Conservation (phyloP, 2,113 vertebrate genomes). For the Amphiprion percula region DNA sequence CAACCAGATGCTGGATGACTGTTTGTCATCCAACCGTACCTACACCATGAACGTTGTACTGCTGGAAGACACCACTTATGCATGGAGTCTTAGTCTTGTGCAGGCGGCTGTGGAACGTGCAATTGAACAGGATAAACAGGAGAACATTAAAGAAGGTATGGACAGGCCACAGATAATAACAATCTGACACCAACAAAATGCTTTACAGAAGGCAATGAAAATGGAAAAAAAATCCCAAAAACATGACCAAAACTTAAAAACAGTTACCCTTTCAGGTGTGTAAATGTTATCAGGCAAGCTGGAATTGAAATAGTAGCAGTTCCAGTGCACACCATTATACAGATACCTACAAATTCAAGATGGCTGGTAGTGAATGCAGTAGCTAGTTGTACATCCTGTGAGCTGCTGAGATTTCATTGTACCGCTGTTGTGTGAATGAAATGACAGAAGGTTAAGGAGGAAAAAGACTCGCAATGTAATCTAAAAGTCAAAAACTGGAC, state of each 20-base stretch:
- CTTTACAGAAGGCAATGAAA: not conserved
- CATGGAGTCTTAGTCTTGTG: constrained; percentile 77
- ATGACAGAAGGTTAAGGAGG: not conserved
- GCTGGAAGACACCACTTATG: constrained; percentile 87
- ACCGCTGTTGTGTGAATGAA: not conserved
- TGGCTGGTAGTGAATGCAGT: too few relatives aligned
- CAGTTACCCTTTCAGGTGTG: too few relatives aligned
- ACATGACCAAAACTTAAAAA: too few relatives aligned
- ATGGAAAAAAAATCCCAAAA: not conserved
- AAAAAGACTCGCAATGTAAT: too few relatives aligned
- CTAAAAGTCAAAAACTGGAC: too few relatives aligned
- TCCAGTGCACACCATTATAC: too few relatives aligned
- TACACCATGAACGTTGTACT: constrained; percentile 89
- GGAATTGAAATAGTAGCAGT: too few relatives aligned
- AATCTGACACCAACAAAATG: not conserved
- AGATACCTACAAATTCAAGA: too few relatives aligned
- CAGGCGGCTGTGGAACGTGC: constrained; percentile 78
- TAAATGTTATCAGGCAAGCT: too few relatives aligned
- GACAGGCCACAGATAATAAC: not conserved
- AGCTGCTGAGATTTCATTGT: not conserved
- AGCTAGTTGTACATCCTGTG: too few relatives aligned
- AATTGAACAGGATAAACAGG: constrained; percentile 73
- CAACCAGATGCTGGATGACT: constrained; percentile 66
- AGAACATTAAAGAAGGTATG: constrained; percentile 70
- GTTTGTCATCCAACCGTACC: not conserved